Evolutionary conservation across 2,113 vertebrate genomes (phyloP).

Genomic region (Tyrannus savana): DNA sequence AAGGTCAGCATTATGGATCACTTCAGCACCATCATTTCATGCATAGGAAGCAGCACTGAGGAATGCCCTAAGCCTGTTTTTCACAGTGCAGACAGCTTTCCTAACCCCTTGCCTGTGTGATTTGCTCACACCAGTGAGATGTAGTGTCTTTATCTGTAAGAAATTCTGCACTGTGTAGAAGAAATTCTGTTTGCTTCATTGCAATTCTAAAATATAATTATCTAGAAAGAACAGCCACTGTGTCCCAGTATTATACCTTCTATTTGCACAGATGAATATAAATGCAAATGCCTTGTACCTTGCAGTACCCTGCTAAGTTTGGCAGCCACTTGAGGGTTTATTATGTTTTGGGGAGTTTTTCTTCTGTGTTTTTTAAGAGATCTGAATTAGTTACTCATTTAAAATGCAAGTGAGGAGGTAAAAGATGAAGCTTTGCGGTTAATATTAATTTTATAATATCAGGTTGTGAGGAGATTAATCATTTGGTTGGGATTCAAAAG

Average conservation of each 20-base stretch:
- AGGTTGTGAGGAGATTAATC: not conserved
- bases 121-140: not conserved
- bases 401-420: not conserved
- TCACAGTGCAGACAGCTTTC: not conserved
- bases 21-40: not conserved
- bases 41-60: not conserved
- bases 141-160: not conserved
- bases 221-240: not conserved
- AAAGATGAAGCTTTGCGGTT: not conserved
- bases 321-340: constrained; percentile 4
- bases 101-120: not conserved
- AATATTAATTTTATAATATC: not conserved
- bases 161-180: not conserved
- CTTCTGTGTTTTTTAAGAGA: not conserved
- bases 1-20: not conserved
- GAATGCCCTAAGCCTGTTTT: not conserved
- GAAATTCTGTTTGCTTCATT: not conserved
- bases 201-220: constrained; percentile 8
- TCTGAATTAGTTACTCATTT: not conserved
- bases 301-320: not conserved
- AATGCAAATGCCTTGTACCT: not conserved
- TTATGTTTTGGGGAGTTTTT: not conserved
- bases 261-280: constrained; percentile 41
- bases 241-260: not conserved
- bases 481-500: not conserved